phyloP scores from a whole-genome alignment of 2,888 invertebrate species.

The Micropterix aruncella region DNA sequence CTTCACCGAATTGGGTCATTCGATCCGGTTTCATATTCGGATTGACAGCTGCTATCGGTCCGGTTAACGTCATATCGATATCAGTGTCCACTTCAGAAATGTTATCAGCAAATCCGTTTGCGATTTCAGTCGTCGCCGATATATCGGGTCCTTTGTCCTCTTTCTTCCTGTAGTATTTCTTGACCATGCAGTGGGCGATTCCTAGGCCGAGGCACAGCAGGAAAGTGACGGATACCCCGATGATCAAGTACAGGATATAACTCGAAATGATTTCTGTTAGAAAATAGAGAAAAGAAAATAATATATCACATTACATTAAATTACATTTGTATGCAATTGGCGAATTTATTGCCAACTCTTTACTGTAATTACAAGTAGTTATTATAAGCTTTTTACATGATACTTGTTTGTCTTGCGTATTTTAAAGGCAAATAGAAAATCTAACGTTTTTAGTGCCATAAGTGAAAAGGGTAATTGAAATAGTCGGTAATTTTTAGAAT shows the following conservation, averaged over 20 bases:
- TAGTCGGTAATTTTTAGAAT: too few species aligned
- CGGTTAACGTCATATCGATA: constrained; percentile 58
- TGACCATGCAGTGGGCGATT: constrained; percentile 54
- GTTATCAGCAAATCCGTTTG: constrained; percentile 74
- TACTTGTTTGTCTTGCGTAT: too few species aligned
- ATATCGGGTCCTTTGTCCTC: constrained; percentile 54
- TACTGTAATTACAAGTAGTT: too few species aligned
- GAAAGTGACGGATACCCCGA: constrained; percentile 57
- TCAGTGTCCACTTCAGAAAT: constrained; percentile 75
- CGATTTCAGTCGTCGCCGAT: constrained; percentile 60
- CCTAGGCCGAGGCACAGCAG: constrained; percentile 58
- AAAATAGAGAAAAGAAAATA: too few species aligned
- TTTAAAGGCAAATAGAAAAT: too few species aligned
- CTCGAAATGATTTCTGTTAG: constrained; percentile 60
- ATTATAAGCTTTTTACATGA: too few species aligned
- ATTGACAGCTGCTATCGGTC: constrained; percentile 42
- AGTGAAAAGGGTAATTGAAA: too few species aligned
- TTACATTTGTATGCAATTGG: too few species aligned
- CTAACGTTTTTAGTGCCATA: too few species aligned
- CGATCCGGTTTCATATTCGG: constrained; percentile 27
- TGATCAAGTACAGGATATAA: constrained; percentile 71
- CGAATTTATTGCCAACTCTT: too few species aligned
- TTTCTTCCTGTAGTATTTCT: constrained; percentile 45
- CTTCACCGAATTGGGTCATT: constrained; percentile 28
- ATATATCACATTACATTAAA: too few species aligned